Evolutionary conservation across 2,113 vertebrate genomes (phyloP).

Genomic region (Suncus etruscus): DNA sequence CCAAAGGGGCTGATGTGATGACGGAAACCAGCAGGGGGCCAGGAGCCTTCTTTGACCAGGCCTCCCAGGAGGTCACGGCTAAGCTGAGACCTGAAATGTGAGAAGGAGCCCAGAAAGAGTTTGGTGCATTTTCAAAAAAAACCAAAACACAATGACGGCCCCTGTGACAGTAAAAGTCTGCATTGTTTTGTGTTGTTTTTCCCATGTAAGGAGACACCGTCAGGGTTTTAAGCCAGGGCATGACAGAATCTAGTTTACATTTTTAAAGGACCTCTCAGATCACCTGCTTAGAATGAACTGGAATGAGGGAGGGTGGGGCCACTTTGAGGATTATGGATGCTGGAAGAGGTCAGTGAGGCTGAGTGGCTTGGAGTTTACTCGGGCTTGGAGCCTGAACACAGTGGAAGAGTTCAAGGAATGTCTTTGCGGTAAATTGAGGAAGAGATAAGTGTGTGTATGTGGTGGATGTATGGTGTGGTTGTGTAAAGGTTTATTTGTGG

Average conservation of each 20-base stretch:
- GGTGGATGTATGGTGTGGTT: too few relatives aligned
- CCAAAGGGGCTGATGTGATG: too few relatives aligned
- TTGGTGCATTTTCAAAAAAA: too few relatives aligned
- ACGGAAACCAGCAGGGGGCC: too few relatives aligned
- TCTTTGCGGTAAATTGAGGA: background rate
- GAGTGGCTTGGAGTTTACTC: too few relatives aligned
- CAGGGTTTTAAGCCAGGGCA: background rate
- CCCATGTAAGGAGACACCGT: background rate
- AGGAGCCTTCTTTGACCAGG: rapidly evolving
- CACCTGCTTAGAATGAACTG: background rate
- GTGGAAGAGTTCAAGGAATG: background rate
- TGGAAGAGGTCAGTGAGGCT: too few relatives aligned
- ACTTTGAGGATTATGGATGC: background rate
- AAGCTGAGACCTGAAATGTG: background rate
- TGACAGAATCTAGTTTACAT: background rate
- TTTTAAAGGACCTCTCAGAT: background rate
- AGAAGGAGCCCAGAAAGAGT: background rate
- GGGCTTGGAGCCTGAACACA: background rate
- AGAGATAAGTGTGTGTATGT: too few relatives aligned
- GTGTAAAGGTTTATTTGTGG: background rate
- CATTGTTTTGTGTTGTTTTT: rapidly evolving
- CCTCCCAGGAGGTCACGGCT: background rate
- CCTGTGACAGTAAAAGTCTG: rapidly evolving
- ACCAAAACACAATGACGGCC: background rate
- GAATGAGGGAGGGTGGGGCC: background rate